Evolutionary conservation across 2,797 vertebrate species (phyloP), one percentile per base, ranked within the genome.

Genomic region (Hemibagrus guttatus): DNA sequence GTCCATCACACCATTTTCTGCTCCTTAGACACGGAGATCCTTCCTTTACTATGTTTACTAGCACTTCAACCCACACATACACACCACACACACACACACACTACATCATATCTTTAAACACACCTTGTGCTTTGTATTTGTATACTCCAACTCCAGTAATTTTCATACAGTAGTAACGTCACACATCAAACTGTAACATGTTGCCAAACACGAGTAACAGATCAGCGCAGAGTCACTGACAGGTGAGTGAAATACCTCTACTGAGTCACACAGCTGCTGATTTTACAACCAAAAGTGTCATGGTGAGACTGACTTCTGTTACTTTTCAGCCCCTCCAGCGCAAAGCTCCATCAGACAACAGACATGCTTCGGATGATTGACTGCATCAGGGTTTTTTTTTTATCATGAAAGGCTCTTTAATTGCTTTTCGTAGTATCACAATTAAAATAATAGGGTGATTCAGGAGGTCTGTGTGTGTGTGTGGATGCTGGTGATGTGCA

Each of bases 1-100:
- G 85, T 86, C 78, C 56, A 31, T 82, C 79, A 72, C 39, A 46
- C 12, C 11, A 72, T 54, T 28, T 35, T 82, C 68, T 75, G 69
- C 85, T 86, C 46, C 56, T 86, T 26, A 74, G 68, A 58, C 23
- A 31, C 68, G 56, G 59, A 42, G 85, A 54, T 54, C 58, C 17
- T 2, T 83, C 28, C n/a, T 63, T 78, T 78, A 56, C 52, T 21
- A 28, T 28, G 1, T 21, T 52, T 31, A 54, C 78, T n/a, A 56
- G 78, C 17, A 71, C 42, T 31, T 56, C n/a, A 13, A 12, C 12
- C 7, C 23, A 49, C 68, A 71, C 71, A 46, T 54, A 58, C 52
- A 75, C 42, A 74, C 19, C 19, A 31, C 63, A 28, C 63, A 31
- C 4, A 46, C 42, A 26, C 26, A n/a, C 11, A 12, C 11, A 14